Evolutionary conservation across 1,140 invertebrate species (phyloP).

Genomic region (Batillaria attramentaria): DNA sequence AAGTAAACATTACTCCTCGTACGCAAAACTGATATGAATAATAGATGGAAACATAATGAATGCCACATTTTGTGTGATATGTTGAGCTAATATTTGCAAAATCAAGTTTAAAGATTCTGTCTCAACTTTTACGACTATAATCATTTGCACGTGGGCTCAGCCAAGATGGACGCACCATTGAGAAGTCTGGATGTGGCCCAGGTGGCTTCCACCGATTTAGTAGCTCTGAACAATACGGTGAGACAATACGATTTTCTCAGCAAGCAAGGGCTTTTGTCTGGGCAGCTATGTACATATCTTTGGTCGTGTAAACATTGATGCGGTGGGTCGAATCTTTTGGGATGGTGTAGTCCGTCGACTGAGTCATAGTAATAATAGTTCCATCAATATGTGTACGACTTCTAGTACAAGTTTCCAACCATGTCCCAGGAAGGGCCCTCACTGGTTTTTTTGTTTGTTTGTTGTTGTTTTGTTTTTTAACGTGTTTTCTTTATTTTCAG

Average conservation of each 20-base stretch:
- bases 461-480: no score
- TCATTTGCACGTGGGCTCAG: constrained; percentile 8
- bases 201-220: constrained; percentile 8
- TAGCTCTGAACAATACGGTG: constrained; percentile 21
- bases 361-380: neutral
- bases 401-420: neutral
- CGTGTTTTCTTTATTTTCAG: no score
- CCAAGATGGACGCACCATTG: neutral
- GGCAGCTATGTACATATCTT: neutral
- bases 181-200: constrained; percentile 12
- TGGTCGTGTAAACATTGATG: neutral
- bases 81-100: neutral
- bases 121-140: neutral
- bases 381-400: neutral
- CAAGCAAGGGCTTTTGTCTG: no score
- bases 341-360: neutral
- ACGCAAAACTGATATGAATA: neutral
- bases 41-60: neutral
- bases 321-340: neutral
- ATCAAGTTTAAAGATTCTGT: neutral
- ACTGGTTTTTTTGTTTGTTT: constrained; percentile 23
- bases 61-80: neutral
- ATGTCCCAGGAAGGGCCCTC: neutral
- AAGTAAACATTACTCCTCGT: no score
- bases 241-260: no score